Evolutionary conservation across 2,888 invertebrate genomes (phyloP).

Genomic region (Hermodice carunculata): DNA sequence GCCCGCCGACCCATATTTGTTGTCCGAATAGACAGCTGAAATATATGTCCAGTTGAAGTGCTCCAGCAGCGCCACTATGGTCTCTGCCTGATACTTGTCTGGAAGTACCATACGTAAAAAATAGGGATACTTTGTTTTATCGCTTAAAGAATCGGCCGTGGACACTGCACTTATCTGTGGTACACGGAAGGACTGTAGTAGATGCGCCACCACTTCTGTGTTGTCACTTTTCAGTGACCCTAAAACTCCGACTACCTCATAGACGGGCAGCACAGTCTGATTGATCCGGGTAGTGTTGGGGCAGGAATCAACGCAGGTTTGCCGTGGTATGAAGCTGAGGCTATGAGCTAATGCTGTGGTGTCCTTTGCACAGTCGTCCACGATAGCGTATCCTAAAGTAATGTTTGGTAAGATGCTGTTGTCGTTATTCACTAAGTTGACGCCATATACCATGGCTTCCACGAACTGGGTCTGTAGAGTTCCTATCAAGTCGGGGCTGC

Average conservation of each 20-base stretch:
- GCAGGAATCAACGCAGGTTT: neutral
- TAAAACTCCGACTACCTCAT: slow-evolving; percentile 38
- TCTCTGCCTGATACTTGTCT: slow-evolving; percentile 37
- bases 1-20: slow-evolving; percentile 37
- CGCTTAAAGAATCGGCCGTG: slow-evolving; percentile 35
- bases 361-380: slow-evolving; percentile 45
- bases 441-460: slow-evolving; percentile 42
- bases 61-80: slow-evolving; percentile 36
- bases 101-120: slow-evolving; percentile 42
- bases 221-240: slow-evolving; percentile 40
- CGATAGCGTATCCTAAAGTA: slow-evolving; percentile 40
- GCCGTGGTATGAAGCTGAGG: neutral
- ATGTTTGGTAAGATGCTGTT: slow-evolving; percentile 35
- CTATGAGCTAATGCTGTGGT: slow-evolving; percentile 38
- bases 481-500: slow-evolving; percentile 25
- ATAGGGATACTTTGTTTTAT: slow-evolving; percentile 34
- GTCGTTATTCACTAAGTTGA: slow-evolving; percentile 40
- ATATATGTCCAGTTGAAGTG: slow-evolving; percentile 43
- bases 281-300: neutral
- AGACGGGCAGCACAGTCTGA: neutral
- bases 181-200: slow-evolving; percentile 27
- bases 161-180: slow-evolving; percentile 43
- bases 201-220: slow-evolving; percentile 37
- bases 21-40: slow-evolving; percentile 37
- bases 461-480: slow-evolving; percentile 36